Percentiles rank a stretch among this genome's conserved stretches.
phyloP scores from a whole-genome alignment of 23 tunicate genomes.

The Halocynthia roretzi region DNA sequence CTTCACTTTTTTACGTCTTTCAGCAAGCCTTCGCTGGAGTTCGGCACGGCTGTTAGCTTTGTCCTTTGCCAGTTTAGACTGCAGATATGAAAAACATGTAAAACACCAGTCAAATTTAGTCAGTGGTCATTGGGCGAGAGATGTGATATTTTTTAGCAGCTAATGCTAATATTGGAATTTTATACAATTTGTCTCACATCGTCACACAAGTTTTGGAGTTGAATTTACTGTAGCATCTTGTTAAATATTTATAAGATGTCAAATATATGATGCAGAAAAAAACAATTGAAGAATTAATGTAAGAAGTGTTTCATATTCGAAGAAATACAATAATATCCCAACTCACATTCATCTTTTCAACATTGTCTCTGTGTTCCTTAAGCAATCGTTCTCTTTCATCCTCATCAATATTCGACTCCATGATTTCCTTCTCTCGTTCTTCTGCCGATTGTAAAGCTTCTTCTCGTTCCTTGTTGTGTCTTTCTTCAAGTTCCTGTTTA shows the following conservation, averaged over 20 bases:
- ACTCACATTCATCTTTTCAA: conserved; percentile 49
- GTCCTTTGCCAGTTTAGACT: conserved; percentile 37
- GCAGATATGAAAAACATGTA: background rate
- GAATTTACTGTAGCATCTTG: too few relatives aligned
- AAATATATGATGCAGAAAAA: too few relatives aligned
- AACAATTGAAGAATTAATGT: too few relatives aligned
- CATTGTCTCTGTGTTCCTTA: conserved; percentile 50
- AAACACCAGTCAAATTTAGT: too few relatives aligned
- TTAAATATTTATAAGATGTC: too few relatives aligned
- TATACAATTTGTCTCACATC: too few relatives aligned
- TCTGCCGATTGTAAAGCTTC: conserved; percentile 20
- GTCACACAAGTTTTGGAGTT: too few relatives aligned
- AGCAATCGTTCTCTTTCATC: conserved; percentile 74
- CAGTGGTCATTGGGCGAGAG: too few relatives aligned
- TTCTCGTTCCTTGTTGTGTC: conserved; percentile 24
- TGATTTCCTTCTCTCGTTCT: conserved; percentile 43
- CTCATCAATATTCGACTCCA: conserved; percentile 33
- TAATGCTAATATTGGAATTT: too few relatives aligned
- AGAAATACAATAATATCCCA: too few relatives aligned
- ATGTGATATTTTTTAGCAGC: too few relatives aligned
- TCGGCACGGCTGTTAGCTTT: conserved; percentile 30
- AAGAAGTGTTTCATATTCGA: too few relatives aligned
- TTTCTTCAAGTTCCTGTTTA: conserved; percentile 32
- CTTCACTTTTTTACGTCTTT: conserved; percentile 40
- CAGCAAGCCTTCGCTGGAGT: conserved; percentile 48